phyloP scores from a whole-genome alignment of 2,888 invertebrate genomes.

The Encarsia formosa region DNA sequence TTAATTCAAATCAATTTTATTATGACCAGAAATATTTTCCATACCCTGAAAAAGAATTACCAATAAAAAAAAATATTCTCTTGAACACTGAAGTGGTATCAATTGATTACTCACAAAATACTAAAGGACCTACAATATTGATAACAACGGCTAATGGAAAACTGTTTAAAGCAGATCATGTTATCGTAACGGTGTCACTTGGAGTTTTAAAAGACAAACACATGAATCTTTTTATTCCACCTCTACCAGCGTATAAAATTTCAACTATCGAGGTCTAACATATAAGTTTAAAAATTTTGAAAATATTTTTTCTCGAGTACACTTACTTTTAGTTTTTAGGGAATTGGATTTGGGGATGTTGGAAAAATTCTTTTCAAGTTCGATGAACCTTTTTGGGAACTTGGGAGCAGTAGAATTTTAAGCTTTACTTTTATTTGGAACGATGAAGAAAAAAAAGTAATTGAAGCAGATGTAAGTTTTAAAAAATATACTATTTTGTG shows the following conservation, averaged over 20 bases:
- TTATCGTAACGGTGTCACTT: slow-evolving; percentile 66
- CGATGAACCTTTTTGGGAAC: slow-evolving; percentile 61
- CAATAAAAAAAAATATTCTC: slow-evolving; percentile 38
- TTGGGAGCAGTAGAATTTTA: not conserved
- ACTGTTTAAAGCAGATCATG: slow-evolving; percentile 58
- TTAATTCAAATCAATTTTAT: not conserved
- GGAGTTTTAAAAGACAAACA: slow-evolving; percentile 65
- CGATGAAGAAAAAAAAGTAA: slow-evolving; percentile 48
- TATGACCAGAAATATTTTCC: slow-evolving; percentile 29
- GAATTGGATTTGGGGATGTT: slow-evolving; percentile 62
- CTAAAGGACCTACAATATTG: slow-evolving; percentile 41
- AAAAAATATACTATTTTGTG: no score
- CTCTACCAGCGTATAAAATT: slow-evolving; percentile 56
- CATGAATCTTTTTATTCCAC: slow-evolving; percentile 56
- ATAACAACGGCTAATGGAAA: slow-evolving; percentile 52
- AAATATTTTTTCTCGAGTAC: not conserved
- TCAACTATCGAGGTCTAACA: slow-evolving; percentile 52
- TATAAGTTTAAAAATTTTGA: not conserved
- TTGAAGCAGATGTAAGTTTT: slow-evolving; percentile 14
- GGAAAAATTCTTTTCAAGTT: slow-evolving; percentile 67
- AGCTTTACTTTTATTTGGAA: slow-evolving; percentile 53
- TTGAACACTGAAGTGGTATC: slow-evolving; percentile 37
- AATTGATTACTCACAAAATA: slow-evolving; percentile 34
- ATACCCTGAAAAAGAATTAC: slow-evolving; percentile 38
- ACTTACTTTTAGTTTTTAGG: slow-evolving; percentile 36